Base-by-base conservation (phyloP, 2,888 invertebrate species). In the Agrochola circellaris region DNA sequence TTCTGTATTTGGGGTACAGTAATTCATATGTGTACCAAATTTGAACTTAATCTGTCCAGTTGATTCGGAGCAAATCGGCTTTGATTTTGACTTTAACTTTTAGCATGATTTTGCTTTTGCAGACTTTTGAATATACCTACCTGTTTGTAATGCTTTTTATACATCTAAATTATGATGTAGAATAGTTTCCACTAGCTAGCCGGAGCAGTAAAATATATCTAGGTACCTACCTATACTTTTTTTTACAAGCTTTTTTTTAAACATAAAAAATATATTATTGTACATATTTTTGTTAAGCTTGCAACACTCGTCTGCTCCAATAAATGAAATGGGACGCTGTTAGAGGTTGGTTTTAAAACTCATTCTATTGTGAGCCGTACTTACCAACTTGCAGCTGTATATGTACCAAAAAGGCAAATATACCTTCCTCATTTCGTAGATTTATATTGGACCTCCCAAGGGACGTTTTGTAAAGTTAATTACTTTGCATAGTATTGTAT, bases 71-170 rank as follows among this genome's bases (percentile, higher is more conserved):
- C 45, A 13, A 45, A 45, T 45, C 13, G 13, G 45, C 45, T 45
- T 45, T 45, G 45, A 15, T 5, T 45, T 45, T 15, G 45, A 45
- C 13, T 45, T 45, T 15, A 15, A 15, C 13, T 45, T 45, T 15
- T 51, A 45, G 34, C 56, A 51, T 38, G 30, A 56, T 26, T 81
- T 69, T 48, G 60, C 58, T 51, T 77, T 56, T 45, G 38, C 6
- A 60, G 34, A 34, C 48, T 45, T 65, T 73, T 34, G 34, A 54
- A 34, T 45, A 42, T 26, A 48, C 8, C 1, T 26, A 48, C 2
- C 1, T 48, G 6, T 7, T n/a, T n/a, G n/a, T n/a, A n/a, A 26
- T 26, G 30, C 5, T 38, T 30, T 30, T 30, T 30, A 30, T n/a
- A 45, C 20, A n/a, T 54, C 20, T n/a, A n/a, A 56, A 62, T 75